phyloP scores from a whole-genome alignment of 53 echinoderm and acorn worm genomes.

The Paelopatides confundens region DNA sequence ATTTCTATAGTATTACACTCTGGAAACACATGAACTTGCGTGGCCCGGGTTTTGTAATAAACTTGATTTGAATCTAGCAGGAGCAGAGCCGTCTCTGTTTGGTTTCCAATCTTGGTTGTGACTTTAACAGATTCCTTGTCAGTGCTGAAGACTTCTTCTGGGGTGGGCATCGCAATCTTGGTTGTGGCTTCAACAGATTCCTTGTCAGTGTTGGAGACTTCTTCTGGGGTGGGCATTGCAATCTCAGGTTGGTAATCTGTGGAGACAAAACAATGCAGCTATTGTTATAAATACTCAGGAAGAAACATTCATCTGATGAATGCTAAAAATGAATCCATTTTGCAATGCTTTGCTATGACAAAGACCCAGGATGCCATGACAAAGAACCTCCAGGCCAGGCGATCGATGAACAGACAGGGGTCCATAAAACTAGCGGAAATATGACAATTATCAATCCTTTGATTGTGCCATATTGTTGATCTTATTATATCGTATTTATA shows the following conservation, averaged over 20 bases:
- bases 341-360: no score
- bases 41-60: constrained; percentile 81
- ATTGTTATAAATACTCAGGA: no score
- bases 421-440: no score
- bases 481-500: no score
- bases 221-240: neutral
- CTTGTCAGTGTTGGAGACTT: neutral
- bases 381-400: no score
- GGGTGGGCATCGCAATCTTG: neutral
- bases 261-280: neutral
- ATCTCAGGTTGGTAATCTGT: neutral
- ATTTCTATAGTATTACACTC: constrained; percentile 89
- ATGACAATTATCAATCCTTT: no score
- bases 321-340: no score
- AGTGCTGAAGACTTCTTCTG: neutral
- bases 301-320: no score
- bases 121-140: neutral
- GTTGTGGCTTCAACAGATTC: neutral
- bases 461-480: no score
- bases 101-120: neutral
- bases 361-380: no score
- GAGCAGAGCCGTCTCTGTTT: constrained; percentile 28
- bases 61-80: constrained; percentile 80
- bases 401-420: no score
- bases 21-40: constrained; percentile 86